Percentiles rank a stretch among this genome's conserved stretches.
These are phyloP conservation scores for Bombyx mandarina DNA, from an alignment of 1,140 invertebrate genomes.

Conservation along the genomic window DNA sequence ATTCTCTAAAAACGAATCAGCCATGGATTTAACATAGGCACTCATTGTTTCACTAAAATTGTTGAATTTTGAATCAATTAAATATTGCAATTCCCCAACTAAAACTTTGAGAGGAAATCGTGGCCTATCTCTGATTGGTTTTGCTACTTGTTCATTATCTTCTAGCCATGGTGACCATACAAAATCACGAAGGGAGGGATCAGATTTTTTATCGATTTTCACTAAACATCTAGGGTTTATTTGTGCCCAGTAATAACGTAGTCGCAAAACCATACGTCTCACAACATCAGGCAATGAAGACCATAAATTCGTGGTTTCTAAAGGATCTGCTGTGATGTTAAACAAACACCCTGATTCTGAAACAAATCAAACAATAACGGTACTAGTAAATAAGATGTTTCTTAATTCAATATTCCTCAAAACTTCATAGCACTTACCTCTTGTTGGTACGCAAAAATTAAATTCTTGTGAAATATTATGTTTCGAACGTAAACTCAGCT, in stretches of 20 bases:
- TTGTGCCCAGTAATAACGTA: conserved; percentile 22
- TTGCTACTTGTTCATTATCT: conserved; percentile 13
- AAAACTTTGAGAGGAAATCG: conserved; percentile 25
- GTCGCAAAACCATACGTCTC: conserved; percentile 17
- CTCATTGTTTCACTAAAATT: conserved; percentile 20
- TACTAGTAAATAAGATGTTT: not conserved
- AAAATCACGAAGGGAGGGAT: conserved; percentile 18
- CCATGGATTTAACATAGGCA: conserved; percentile 20
- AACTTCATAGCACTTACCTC: conserved; percentile 14
- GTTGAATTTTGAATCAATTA: conserved; percentile 21
- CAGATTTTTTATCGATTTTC: conserved; percentile 12
- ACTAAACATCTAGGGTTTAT: conserved; percentile 14
- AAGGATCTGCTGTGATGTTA: conserved; percentile 23
- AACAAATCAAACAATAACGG: conserved; percentile 10
- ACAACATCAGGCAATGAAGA: conserved; percentile 16
- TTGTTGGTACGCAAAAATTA: conserved; percentile 21
- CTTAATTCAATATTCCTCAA: not conserved
- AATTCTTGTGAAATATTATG: conserved; percentile 1
- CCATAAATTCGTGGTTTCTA: conserved; percentile 27
- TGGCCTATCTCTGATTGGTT: conserved; percentile 10
- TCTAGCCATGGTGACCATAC: conserved; percentile 22
- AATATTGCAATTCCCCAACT: conserved; percentile 20
- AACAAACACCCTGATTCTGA: conserved; percentile 29
- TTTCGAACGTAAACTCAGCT: conserved; percentile 1
- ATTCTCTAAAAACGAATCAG: conserved; percentile 18